Base-by-base conservation (phyloP, 2,113 vertebrate genomes). In the Tauraco erythrolophus region DNA sequence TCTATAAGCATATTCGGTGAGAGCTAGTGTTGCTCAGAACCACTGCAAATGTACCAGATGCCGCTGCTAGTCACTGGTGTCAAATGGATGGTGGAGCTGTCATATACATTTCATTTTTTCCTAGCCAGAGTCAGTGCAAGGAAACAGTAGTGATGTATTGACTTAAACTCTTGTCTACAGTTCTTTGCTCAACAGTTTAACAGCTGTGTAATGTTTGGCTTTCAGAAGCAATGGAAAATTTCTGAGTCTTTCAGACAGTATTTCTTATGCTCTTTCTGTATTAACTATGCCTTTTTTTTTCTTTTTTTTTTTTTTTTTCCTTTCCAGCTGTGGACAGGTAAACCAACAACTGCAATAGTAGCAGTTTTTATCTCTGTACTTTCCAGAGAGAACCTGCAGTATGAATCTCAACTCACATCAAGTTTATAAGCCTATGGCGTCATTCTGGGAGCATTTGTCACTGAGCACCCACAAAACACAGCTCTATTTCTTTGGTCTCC, bases 401-500 rank as follows among this genome's bases (percentile, higher is more conserved):
- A 35, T 4, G 6, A 35, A 80, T 76, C 31, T 62, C 41, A 5
- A 2, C 43, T 92, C 43, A 12, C 11, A 50, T 75, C 25, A 66
- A 54, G 22, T 28, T 60, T 48, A 13, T 85, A 65, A 91, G 41
- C 23, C 46, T 45, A 13, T 35, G 18, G 11, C 10, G 14, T 95
- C 39, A 46, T 56, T 82, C 28, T 77, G 25, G 50, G 61, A 64
- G 37, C 9, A 6, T 80, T 96, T 81, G 31, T 74, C 76, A 85
- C 68, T 27, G 19, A 77, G 11, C 30, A 56, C 61, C 57, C 22
- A 66, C 33, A 96, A 89, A 93, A 94, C 28, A 56, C 79, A 28
- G 50, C 33, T 60, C 66, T 95, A 96, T 92, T 95, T 74, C 69
- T 54, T 62, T 95, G 93, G 91, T 28, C 66, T 96, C 82, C 87